Evolutionary conservation across 2,888 invertebrate genomes (phyloP), one percentile per base, ranked within the genome.

Genomic region (Formica aserva): DNA sequence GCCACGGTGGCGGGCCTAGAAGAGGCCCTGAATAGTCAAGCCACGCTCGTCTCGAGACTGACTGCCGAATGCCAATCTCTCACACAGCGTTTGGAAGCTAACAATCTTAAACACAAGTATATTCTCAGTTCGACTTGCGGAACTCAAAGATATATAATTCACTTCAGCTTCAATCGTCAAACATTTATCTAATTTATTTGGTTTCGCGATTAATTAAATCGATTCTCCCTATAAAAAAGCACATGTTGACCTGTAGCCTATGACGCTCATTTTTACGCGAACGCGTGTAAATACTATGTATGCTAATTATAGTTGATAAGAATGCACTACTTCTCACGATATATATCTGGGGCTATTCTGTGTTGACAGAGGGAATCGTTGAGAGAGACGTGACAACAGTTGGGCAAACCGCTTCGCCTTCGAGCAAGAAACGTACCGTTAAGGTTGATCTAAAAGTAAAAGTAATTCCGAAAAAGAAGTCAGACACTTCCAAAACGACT

Each of bases 31-130:
- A 97, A 97, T 96, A 97, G 97, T 96, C 98, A 98, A 97, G 98
- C 97, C 96, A 97, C 97, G 96, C 97, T 98, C 97, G 97, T 98
- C 97, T 98, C 98, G 96, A 98, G 97, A 97, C 97, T 98, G 95
- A 97, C 98, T 95, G 96, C 96, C 95, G 98, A 98, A 96, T 98
- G 98, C 96, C 98, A 97, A 96, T 96, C 96, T 95, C 97, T 98
- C 95, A 98, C 98, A 95, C 96, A 97, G 96, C 98, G 97, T 96
- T 97, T 98, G 96, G 98, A 98, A 96, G 98, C 98, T 95, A 97
- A 97, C 95, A 97, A 97, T 95, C 96, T 97, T 95, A 97, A 97
- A 96, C 98, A 98, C 97, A 98, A 98, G 98, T 98, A 97, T 90
- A 89, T 86, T 86, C 65, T 85, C 86, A 66, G 74, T 81, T 82